Evolutionary conservation across 2,888 invertebrate species (phyloP), one percentile per base, ranked within the genome.

Genomic region (Lampropteryx suffumata): DNA sequence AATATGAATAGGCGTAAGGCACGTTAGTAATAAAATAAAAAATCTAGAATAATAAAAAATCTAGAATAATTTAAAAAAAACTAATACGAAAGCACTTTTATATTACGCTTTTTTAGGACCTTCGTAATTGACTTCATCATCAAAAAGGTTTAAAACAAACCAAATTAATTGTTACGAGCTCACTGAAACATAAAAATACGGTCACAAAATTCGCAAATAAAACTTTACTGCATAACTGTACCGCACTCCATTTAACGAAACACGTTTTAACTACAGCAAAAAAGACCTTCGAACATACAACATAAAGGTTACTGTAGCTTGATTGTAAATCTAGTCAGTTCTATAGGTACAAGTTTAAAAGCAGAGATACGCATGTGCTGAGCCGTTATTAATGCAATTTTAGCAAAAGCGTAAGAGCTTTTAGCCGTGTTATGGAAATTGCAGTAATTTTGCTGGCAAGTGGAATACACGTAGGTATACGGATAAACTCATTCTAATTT

Each of bases 351-450:
- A 11, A 21, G 9, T 30, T 24, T n/a, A 30, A 29, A 37, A 11
- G 35, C 27, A 35, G 45, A 33, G 28, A 46, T 40, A 46, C 40
- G 27, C 33, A 11, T 33, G 29, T 29, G 30, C 27, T 39, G 13
- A 21, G 6, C 43, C 24, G 29, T 39, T 44, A 44, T 44, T 43
- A 50, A 50, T 44, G 29, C 29, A 39, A 34, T 44, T 33, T 40
- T 29, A 34, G 29, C 11, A n/a, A 44, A 24, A 35, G 30, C 45
- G 30, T 34, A 46, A 10, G 14, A 39, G 33, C 37, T 30, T 45
- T 33, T 27, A 36, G 27, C 21, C 13, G 30, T 45, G 40, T 30
- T 36, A 45, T 41, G 27, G 41, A 39, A 45, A 45, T 50, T 40
- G 12, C n/a, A n/a, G n/a, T n/a, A n/a, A n/a, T n/a, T n/a, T n/a